These are phyloP conservation scores for Trichopria drosophilae DNA, from an alignment of 2,888 invertebrate species.

Conservation along the genomic window DNA sequence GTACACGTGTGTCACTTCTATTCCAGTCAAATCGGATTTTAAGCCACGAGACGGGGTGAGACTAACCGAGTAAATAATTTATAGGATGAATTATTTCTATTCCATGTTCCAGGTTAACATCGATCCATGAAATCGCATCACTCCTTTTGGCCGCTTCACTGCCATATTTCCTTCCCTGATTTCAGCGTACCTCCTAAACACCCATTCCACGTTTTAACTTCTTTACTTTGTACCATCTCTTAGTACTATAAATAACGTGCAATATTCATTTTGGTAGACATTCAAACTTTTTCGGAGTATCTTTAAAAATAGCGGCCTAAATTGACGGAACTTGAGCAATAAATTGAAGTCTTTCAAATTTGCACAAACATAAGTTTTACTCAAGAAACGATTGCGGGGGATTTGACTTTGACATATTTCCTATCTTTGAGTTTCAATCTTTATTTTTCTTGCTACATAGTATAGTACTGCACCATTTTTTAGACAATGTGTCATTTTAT, in stretches of 20 bases:
- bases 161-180: too few relatives aligned
- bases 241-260: not conserved
- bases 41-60: constrained; percentile 33
- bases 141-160: too few relatives aligned
- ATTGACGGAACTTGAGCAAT: too few relatives aligned
- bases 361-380: too few relatives aligned
- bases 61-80: constrained; percentile 50
- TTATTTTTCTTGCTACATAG: too few relatives aligned
- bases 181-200: not conserved
- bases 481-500: too few relatives aligned
- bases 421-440: too few relatives aligned
- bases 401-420: too few relatives aligned
- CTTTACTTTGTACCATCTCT: too few relatives aligned
- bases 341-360: too few relatives aligned
- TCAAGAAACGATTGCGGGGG: too few relatives aligned
- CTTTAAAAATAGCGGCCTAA: not conserved
- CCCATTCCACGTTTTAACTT: not conserved
- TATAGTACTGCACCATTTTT: too few relatives aligned
- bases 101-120: constrained; percentile 39
- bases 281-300: not conserved
- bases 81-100: constrained; percentile 52
- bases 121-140: constrained; percentile 42
- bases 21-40: constrained; percentile 46
- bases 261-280: not conserved
- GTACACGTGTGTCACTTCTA: not conserved